These are phyloP conservation scores for Asbolus verrucosus DNA, from an alignment of 1,140 invertebrate species.

Conservation along the genomic window DNA sequence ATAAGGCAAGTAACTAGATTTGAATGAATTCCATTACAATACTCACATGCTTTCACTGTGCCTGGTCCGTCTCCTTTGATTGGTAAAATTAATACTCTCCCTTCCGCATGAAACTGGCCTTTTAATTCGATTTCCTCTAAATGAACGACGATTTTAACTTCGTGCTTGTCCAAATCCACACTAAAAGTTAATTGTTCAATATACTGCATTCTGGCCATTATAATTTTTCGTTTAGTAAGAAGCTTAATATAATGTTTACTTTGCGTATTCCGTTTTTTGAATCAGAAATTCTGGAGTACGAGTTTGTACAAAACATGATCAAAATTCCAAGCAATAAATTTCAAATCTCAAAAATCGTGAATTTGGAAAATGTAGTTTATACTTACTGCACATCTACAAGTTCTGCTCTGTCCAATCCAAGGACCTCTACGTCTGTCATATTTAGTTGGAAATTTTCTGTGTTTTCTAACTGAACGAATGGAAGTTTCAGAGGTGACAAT, in stretches of 20 bases:
- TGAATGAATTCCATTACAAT: no score
- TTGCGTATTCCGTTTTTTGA: no score
- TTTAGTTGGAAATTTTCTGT: conserved; percentile 52
- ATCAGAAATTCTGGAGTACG: no score
- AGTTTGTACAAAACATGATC: no score
- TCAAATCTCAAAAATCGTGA: no score
- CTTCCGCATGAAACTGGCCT: conserved; percentile 76
- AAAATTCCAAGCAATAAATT: no score
- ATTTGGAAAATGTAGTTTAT: conserved; percentile 1
- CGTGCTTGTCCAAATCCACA: conserved; percentile 67
- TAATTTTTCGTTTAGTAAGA: no score
- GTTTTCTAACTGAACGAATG: conserved; percentile 52
- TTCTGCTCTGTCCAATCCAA: conserved; percentile 52
- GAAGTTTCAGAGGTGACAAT: conserved; percentile 54
- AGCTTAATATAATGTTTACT: no score
- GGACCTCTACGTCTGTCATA: conserved; percentile 48
- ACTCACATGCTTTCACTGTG: conserved; percentile 68
- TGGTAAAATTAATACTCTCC: conserved; percentile 76
- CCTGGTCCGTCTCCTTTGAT: conserved; percentile 77
- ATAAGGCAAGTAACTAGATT: no score
- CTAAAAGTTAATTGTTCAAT: no score
- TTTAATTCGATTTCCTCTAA: conserved; percentile 69
- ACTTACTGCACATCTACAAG: conserved; percentile 56
- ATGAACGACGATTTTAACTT: conserved; percentile 65
- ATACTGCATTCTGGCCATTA: no score